A percentile compares a stretch with the other conserved stretches of the same genome.
phyloP scores from a whole-genome alignment of 2,113 vertebrate species.

The Microtus montanus region DNA sequence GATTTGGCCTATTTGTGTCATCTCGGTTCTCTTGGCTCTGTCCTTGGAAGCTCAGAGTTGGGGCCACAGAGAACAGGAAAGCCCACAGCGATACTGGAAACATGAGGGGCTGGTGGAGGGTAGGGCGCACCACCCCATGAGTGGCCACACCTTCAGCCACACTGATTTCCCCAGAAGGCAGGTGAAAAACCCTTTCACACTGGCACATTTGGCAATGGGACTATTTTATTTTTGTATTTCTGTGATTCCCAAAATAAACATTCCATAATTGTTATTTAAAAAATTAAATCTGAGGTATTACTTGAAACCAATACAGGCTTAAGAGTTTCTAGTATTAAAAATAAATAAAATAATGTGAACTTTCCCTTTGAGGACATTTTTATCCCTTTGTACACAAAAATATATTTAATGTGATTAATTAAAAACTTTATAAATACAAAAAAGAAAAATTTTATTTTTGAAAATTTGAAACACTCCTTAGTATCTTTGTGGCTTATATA shows the following conservation, averaged over 20 bases:
- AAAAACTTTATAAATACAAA: not conserved
- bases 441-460: not conserved
- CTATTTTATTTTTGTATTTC: not conserved
- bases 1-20: not conserved
- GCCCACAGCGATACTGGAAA: too few species aligned
- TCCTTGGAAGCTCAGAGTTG: not conserved
- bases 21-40: not conserved
- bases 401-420: not conserved
- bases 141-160: not conserved
- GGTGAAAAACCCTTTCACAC: not conserved
- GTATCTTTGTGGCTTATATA: not conserved
- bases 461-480: not conserved
- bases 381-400: not conserved
- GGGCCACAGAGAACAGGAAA: not conserved
- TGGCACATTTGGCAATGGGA: not conserved
- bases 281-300: slow-evolving; percentile 15
- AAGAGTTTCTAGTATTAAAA: not conserved
- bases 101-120: accelerated
- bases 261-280: not conserved
- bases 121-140: not conserved
- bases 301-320: slow-evolving; percentile 42
- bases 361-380: not conserved
- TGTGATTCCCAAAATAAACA: not conserved
- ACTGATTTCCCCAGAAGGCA: not conserved
- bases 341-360: not conserved